These are phyloP conservation scores for Tetanocera ferruginea DNA, from an alignment of 2,888 invertebrate genomes.

Conservation along the genomic window DNA sequence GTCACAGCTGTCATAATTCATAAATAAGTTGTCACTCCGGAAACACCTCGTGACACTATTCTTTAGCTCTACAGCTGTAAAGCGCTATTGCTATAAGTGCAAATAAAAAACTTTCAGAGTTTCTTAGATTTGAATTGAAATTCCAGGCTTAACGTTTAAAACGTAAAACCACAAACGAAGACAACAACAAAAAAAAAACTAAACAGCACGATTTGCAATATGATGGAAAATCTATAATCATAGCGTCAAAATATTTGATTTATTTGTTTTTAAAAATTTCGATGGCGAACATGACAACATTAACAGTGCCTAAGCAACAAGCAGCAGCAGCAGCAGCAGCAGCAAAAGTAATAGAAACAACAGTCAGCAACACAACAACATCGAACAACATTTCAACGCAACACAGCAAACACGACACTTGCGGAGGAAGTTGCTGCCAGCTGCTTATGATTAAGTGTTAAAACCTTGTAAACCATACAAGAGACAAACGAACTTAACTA, in stretches of 20 bases:
- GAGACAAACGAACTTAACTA: constrained; percentile 8
- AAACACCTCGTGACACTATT: constrained; percentile 62
- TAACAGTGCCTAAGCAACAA: constrained; percentile 7
- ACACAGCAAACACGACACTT: constrained; percentile 28
- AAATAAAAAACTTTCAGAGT: not conserved
- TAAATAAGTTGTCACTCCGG: constrained; percentile 60
- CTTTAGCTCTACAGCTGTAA: constrained; percentile 29
- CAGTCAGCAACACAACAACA: constrained; percentile 31
- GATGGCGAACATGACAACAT: constrained; percentile 34
- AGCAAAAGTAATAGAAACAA: constrained; percentile 33
- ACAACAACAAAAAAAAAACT: not conserved
- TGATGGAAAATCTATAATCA: constrained; percentile 47
- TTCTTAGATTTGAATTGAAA: constrained; percentile 6
- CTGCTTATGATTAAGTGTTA: constrained; percentile 53
- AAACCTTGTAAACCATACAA: constrained; percentile 45
- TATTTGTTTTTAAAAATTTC: constrained; percentile 49
- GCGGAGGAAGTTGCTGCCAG: constrained; percentile 50
- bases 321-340: constrained; percentile 21
- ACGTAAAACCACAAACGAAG: not conserved
- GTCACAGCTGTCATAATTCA: constrained; percentile 64
- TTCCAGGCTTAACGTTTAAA: not conserved
- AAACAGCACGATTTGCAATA: constrained; percentile 10
- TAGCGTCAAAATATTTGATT: constrained; percentile 56
- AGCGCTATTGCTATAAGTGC: not conserved
- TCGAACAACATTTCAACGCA: constrained; percentile 45